Evolutionary conservation across 2,888 invertebrate genomes (phyloP).

Genomic region (Tinea pellionella): DNA sequence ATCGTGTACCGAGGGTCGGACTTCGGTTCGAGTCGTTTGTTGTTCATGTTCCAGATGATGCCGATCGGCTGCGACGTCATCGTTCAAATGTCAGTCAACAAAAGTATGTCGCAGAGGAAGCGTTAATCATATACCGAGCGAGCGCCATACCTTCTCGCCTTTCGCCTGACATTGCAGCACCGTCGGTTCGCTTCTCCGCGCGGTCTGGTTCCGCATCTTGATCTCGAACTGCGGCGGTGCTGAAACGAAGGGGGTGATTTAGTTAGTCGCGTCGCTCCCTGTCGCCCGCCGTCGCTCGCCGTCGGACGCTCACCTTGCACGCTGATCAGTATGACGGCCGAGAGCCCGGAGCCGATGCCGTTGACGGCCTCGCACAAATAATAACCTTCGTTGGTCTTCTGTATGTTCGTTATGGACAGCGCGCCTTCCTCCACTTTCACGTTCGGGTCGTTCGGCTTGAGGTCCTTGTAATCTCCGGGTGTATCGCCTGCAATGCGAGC

Average conservation of each 20-base stretch:
- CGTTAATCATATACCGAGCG: background rate
- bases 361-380: conserved; percentile 97
- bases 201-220: conserved; percentile 91
- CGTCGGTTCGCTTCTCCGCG: conserved; percentile 89
- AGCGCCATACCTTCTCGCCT: conserved; percentile 77
- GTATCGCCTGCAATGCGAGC: conserved; percentile 81
- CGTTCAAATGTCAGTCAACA: background rate
- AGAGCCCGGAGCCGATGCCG: conserved; percentile 94
- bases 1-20: conserved; percentile 88
- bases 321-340: conserved; percentile 92
- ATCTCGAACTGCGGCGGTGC: conserved; percentile 95
- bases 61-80: conserved; percentile 77
- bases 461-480: conserved; percentile 93
- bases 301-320: conserved; percentile 79
- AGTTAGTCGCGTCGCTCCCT: too few species aligned
- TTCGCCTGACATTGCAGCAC: conserved; percentile 93
- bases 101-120: too few species aligned
- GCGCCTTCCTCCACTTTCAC: conserved; percentile 96
- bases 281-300: background rate
- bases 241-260: conserved; percentile 29
- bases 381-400: conserved; percentile 93
- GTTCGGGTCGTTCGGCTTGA: conserved; percentile 89
- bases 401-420: conserved; percentile 88
- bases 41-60: conserved; percentile 95
- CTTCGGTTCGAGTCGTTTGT: conserved; percentile 90